phyloP scores from a whole-genome alignment of 2,888 invertebrate genomes.

The Empis livida region DNA sequence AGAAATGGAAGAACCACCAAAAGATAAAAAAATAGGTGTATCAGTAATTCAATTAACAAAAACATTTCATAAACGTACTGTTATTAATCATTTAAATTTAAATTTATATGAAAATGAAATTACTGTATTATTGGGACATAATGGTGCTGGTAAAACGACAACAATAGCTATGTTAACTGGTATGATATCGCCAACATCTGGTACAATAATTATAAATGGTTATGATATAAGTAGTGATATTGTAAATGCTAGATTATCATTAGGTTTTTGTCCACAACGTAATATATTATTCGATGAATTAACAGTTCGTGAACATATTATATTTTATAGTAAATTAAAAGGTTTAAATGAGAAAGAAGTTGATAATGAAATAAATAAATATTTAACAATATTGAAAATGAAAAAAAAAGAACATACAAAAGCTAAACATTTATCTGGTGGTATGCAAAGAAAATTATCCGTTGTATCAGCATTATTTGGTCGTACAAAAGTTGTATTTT shows the following conservation, averaged over 20 bases:
- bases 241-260: constrained; percentile 48
- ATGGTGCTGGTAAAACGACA: constrained; percentile 86
- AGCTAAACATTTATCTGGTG: constrained; percentile 53
- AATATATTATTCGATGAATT: constrained; percentile 73
- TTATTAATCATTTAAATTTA: constrained; percentile 56
- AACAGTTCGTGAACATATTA: constrained; percentile 69
- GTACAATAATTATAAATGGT: constrained; percentile 58
- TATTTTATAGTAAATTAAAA: constrained; percentile 66
- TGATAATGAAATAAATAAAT: constrained; percentile 46
- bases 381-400: constrained; percentile 51
- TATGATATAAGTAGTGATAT: constrained; percentile 53
- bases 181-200: constrained; percentile 51
- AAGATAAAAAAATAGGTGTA: constrained; percentile 37
- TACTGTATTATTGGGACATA: constrained; percentile 67
- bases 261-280: constrained; percentile 77
- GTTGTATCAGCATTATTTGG: constrained; percentile 66
- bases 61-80: constrained; percentile 42
- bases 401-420: constrained; percentile 48
- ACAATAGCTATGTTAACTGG: constrained; percentile 88
- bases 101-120: constrained; percentile 84
- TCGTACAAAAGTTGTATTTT: constrained; percentile 54
- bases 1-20: constrained; percentile 36
- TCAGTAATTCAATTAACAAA: constrained; percentile 50
- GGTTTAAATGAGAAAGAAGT: constrained; percentile 44
- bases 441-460: constrained; percentile 65